Conservation (phyloP, 2,888 invertebrate genomes). For the Thereva nobilitata region DNA sequence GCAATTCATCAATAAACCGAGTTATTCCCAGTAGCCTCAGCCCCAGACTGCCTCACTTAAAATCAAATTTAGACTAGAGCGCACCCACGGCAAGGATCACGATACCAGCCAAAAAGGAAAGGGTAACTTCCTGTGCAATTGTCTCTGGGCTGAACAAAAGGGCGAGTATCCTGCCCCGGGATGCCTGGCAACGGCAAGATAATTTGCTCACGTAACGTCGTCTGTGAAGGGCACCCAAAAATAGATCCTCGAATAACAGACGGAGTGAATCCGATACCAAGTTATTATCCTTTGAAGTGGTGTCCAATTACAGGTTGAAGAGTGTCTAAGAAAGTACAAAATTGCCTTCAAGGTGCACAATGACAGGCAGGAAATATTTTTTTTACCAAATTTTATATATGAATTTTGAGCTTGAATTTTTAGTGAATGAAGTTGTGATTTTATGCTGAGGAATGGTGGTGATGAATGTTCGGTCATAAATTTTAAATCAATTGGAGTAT, state of each 20-base stretch:
- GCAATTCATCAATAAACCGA: slow-evolving; percentile 9
- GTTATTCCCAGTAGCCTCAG: neutral
- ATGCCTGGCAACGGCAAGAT: slow-evolving; percentile 10
- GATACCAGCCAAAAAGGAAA: slow-evolving; percentile 9
- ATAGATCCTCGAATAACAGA: slow-evolving; percentile 24
- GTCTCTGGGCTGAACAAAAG: slow-evolving; percentile 17
- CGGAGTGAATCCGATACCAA: slow-evolving; percentile 28
- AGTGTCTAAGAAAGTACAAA: slow-evolving; percentile 3
- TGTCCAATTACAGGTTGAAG: slow-evolving; percentile 17
- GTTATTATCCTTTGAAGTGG: slow-evolving; percentile 35
- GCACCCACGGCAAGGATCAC: slow-evolving; percentile 5
- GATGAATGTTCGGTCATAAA: too few relatives aligned
- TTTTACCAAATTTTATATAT: neutral
- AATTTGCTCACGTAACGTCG: slow-evolving; percentile 28
- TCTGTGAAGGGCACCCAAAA: slow-evolving; percentile 20
- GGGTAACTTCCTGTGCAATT: slow-evolving; percentile 28
- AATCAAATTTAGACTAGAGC: slow-evolving; percentile 17
- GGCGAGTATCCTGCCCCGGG: neutral
- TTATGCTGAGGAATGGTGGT: too few relatives aligned
- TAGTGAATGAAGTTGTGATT: too few relatives aligned
- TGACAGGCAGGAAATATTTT: slow-evolving; percentile 18
- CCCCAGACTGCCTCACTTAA: slow-evolving; percentile 19
- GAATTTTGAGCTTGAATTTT: too few relatives aligned
- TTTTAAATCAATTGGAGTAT: too few relatives aligned
- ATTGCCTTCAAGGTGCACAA: slow-evolving; percentile 3